Percentiles rank a stretch among this genome's conserved stretches.
Conservation (phyloP, 1,140 invertebrate species). For the Odontomachus brunneus region DNA sequence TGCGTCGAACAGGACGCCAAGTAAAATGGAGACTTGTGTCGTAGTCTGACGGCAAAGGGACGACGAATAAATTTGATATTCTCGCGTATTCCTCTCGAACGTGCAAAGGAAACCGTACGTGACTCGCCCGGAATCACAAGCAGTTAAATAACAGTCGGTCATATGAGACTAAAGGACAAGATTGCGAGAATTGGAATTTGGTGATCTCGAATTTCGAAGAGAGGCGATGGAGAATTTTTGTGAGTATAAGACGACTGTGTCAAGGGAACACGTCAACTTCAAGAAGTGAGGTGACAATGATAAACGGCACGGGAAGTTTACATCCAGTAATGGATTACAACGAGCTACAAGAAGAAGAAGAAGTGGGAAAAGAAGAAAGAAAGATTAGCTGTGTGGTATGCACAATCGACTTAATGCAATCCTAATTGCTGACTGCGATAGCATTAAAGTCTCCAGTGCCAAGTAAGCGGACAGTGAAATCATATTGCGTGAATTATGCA, state of each 20-base stretch:
- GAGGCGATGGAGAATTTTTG: no score
- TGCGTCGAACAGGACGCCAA: not conserved
- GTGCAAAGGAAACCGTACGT: not conserved
- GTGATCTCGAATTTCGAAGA: no score
- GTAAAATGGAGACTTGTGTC: not conserved
- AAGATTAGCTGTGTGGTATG: not conserved
- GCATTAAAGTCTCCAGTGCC: not conserved
- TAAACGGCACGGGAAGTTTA: not conserved
- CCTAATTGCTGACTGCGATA: no score
- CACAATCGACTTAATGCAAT: not conserved
- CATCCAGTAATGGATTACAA: not conserved
- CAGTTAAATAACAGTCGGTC: no score
- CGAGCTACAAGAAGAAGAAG: constrained; percentile 2
- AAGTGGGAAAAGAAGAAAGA: not conserved
- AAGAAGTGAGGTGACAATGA: not conserved
- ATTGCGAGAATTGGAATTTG: no score
- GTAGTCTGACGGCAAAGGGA: not conserved
- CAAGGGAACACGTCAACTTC: not conserved
- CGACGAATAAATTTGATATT: constrained; percentile 11
- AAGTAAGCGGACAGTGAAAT: not conserved
- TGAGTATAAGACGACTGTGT: no score
- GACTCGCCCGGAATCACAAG: not conserved
- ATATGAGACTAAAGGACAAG: no score
- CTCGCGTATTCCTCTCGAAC: not conserved
- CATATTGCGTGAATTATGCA: not conserved